Conservation (phyloP, 64 coral and sea anemone species). For the Orbicella faveolata region DNA sequence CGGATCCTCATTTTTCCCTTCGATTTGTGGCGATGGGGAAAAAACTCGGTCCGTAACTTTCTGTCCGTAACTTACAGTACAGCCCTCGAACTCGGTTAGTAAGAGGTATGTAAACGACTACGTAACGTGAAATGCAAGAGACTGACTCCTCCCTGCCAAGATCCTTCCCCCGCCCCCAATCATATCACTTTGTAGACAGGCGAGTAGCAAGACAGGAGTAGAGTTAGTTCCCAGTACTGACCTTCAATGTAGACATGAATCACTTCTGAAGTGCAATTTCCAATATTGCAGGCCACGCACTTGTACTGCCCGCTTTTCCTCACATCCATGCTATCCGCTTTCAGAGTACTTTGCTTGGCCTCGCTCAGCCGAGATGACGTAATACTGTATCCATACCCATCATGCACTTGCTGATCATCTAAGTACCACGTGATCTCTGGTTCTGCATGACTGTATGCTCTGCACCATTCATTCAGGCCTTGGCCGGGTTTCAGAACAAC, state of each 20-base stretch:
- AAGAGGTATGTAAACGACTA: too few relatives aligned
- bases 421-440: conserved; percentile 71
- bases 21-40: too few relatives aligned
- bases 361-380: not conserved
- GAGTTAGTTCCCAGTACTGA: not conserved
- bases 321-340: conserved; percentile 26
- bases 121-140: too few relatives aligned
- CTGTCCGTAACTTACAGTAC: too few relatives aligned
- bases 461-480: conserved; percentile 40
- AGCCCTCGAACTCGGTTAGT: too few relatives aligned
- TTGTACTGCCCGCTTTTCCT: conserved; percentile 76
- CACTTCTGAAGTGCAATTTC: conserved; percentile 51
- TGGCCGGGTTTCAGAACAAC: conserved; percentile 47
- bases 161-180: too few relatives aligned
- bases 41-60: too few relatives aligned
- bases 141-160: too few relatives aligned
- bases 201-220: not conserved
- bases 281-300: conserved; percentile 66
- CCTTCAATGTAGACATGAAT: conserved; percentile 67
- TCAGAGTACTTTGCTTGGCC: conserved; percentile 42
- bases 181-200: too few relatives aligned
- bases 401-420: conserved; percentile 32
- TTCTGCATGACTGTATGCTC: conserved; percentile 15
- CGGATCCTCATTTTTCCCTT: too few relatives aligned
- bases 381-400: conserved; percentile 52